phyloP scores from a whole-genome alignment of 2,888 invertebrate species.

The Cacoxenus indagator region DNA sequence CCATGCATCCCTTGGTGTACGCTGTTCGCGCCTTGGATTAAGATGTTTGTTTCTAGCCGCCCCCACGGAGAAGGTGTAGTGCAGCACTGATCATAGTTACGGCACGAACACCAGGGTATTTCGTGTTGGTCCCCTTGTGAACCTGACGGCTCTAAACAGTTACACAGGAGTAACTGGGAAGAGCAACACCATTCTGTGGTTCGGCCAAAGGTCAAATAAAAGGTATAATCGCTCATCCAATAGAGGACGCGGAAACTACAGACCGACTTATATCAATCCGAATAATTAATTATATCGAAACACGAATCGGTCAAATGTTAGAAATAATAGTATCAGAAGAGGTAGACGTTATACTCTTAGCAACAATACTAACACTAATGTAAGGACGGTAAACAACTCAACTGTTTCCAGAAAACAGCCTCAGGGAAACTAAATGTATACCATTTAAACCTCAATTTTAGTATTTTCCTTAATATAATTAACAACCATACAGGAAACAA shows the following conservation, averaged over 20 bases:
- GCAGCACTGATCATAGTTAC: no score
- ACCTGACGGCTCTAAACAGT: no score
- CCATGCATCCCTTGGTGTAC: no score
- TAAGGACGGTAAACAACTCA: not conserved
- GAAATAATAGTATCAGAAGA: not conserved
- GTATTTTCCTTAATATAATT: not conserved
- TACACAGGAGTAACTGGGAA: not conserved
- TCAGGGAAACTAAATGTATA: not conserved
- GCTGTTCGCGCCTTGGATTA: no score
- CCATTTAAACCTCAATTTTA: not conserved
- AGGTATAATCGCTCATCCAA: not conserved
- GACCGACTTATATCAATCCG: not conserved
- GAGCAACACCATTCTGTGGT: not conserved
- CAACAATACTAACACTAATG: not conserved
- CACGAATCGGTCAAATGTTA: not conserved
- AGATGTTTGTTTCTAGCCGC: no score
- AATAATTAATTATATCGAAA: not conserved
- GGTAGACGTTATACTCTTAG: not conserved
- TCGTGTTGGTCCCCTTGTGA: no score
- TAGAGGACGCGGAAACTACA: not conserved
- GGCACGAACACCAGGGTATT: no score
- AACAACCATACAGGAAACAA: not conserved
- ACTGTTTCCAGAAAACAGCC: not conserved
- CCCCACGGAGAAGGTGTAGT: no score
- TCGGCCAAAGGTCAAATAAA: not conserved